Evolutionary conservation across 1,140 invertebrate species (phyloP), one percentile per base, ranked within the genome.

Genomic region (Probaryconus sp.): DNA sequence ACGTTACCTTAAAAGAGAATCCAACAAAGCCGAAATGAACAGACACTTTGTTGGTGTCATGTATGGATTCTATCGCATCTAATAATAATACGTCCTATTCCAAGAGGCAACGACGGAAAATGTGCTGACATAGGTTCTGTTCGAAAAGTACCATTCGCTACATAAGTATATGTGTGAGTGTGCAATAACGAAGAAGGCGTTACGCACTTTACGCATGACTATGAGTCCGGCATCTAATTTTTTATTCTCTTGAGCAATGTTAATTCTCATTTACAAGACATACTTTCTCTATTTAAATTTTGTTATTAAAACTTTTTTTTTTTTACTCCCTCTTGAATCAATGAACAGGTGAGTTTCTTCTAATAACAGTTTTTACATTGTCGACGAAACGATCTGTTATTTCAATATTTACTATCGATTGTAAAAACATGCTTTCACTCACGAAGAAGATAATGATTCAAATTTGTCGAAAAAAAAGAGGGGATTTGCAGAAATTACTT

Each of bases 121-220:
- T 65, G 58, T 71, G 69, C 68, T 72, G 69, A 72, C 61, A 47
- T 33, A 18, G 24, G 53, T 47, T 16, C 28, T 30, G 30, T 60
- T 65, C 10, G 58, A 33, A 63, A 63, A 63, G 43, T 63, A 63
- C 50, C 58, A 45, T 33, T 55, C n/a, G 43, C 24, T 28, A 14
- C 3, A n/a, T n/a, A n/a, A n/a, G n/a, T n/a, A n/a, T n/a, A n/a
- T n/a, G n/a, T n/a, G n/a, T n/a, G n/a, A n/a, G n/a, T n/a, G 45
- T 47, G 47, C 43, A 58, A 40, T 50, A 38, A 58, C 37, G 37
- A 64, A 33, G 51, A 51, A 65, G 60, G 69, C 60, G 69, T 56
- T 61, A 33, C 56, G 42, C 20, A 21, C 3, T 71, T 71, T 43
- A 63, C 67, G 50, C 56, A 56, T 71, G 56, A 63, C 67, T 56